Base-by-base conservation (phyloP, 2,113 vertebrate genomes). In the Galeopterus variegatus region DNA sequence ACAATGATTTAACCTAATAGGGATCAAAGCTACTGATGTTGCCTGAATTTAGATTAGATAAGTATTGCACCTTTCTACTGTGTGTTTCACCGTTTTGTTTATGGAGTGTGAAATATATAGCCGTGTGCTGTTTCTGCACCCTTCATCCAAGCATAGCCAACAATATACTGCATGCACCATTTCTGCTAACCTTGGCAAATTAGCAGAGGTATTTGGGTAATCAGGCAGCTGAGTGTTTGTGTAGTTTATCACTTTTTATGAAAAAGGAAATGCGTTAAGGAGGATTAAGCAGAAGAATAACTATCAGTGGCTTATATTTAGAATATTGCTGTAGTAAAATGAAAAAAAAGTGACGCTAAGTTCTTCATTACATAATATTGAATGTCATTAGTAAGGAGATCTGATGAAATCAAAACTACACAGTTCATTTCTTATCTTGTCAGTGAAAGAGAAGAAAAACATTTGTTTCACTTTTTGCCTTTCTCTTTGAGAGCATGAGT, bases 101-200 rank as follows among this genome's bases (percentile, higher is more conserved):
- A 98, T 97, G 97, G 90, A 97, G 97, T 98, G 98, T 98, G 98
- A 98, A 97, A 98, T 97, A 95, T 72, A 96, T 36, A 96, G 70
- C 87, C 83, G 92, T 70, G 80, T 89, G 76, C 87, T 90, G 80
- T 83, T 97, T 95, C 97, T 92, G 92, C 94, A 96, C 80, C 92
- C 90, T 96, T 96, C 96, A 96, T 82, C 58, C 96, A 95, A 94
- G 97, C 92, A 92, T 94, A 97, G 92, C 97, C 97, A 97, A 90
- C 88, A 95, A 70, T 92, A 94, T 90, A 97, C 90, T 80, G 50
- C 88, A 96, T 10, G 93, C 95, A 80, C 95, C 97, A 98, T 98
- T 98, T 98, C 96, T 98, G 96, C 90, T 98, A 98, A 98, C 97
- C 96, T 97, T 97, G 97, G 97, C 90, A 97, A 97, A 98, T 98